Evolutionary conservation across 2,888 invertebrate species (phyloP).

Genomic region (Eupithecia inturbata): DNA sequence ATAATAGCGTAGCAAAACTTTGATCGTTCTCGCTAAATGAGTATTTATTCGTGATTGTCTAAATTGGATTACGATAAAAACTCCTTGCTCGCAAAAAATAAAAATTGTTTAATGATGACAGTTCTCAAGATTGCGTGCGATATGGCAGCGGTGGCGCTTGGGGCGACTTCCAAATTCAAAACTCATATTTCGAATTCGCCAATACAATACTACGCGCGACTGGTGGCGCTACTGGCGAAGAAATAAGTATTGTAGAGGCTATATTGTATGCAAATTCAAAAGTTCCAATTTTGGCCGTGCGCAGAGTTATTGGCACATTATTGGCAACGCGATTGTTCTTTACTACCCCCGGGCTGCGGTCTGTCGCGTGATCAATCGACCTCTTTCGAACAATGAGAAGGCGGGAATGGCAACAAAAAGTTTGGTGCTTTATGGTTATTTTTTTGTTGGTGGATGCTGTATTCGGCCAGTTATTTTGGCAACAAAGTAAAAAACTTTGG

Average conservation of each 20-base stretch:
- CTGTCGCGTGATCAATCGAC: conserved; percentile 63
- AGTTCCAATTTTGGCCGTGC: conserved; percentile 33
- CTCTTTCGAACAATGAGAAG: conserved; percentile 53
- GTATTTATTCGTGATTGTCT: background rate
- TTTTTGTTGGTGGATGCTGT: conserved; percentile 19
- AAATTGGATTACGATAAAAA: conserved; percentile 7
- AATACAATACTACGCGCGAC: background rate
- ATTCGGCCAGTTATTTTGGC: background rate
- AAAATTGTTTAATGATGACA: conserved; percentile 49
- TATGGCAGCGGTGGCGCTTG: conserved; percentile 65
- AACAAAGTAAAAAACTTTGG: background rate
- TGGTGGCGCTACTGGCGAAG: conserved; percentile 18
- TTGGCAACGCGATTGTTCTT: conserved; percentile 49
- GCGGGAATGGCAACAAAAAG: conserved; percentile 44
- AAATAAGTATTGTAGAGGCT: conserved; percentile 8
- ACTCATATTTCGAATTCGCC: conserved; percentile 40
- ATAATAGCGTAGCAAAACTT: background rate
- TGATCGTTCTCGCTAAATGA: background rate
- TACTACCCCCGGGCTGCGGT: conserved; percentile 52
- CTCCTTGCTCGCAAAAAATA: conserved; percentile 14
- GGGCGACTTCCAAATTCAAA: conserved; percentile 70
- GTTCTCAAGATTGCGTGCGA: conserved; percentile 66
- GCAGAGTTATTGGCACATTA: conserved; percentile 27
- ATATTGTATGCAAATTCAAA: conserved; percentile 11
- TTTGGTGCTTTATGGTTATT: conserved; percentile 39